phyloP scores from a whole-genome alignment of 2,113 vertebrate genomes.

The Condylura cristata region DNA sequence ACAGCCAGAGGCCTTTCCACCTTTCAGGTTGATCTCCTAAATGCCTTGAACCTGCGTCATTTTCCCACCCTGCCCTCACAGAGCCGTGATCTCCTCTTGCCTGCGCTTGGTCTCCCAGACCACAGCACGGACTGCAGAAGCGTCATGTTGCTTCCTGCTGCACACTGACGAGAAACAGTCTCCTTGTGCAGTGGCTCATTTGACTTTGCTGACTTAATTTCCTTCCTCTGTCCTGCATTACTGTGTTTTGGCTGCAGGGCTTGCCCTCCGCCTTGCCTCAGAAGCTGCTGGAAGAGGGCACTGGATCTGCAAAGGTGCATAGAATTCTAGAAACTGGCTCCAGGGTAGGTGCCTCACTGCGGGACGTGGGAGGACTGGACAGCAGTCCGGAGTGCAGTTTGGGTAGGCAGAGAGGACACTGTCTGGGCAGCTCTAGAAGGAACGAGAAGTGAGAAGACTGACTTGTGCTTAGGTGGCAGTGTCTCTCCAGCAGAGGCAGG shows the following conservation, averaged over 20 bases:
- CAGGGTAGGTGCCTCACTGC: not conserved
- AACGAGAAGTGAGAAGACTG: not conserved
- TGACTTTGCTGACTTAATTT: not conserved
- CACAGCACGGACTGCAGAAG: not conserved
- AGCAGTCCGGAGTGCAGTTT: not conserved
- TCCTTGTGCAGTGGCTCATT: not conserved
- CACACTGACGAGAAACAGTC: not conserved
- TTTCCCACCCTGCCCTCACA: not conserved
- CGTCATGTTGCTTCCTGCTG: not conserved
- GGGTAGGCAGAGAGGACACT: not conserved
- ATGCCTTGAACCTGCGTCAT: not conserved
- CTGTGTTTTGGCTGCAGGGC: not conserved
- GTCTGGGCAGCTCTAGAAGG: not conserved
- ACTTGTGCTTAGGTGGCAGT: not conserved
- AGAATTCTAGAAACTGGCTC: not conserved
- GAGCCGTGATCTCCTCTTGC: not conserved
- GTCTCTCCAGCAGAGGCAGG: not conserved
- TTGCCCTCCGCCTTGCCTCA: not conserved
- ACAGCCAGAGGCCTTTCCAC: not conserved
- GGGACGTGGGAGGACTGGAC: not conserved
- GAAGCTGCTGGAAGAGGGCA: not conserved
- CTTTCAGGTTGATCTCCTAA: not conserved
- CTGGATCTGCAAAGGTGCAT: not conserved
- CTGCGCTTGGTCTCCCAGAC: not conserved
- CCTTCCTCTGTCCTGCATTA: not conserved